Conservation (phyloP, 64 coral and sea anemone species). For the Pocillopora damicornis region DNA sequence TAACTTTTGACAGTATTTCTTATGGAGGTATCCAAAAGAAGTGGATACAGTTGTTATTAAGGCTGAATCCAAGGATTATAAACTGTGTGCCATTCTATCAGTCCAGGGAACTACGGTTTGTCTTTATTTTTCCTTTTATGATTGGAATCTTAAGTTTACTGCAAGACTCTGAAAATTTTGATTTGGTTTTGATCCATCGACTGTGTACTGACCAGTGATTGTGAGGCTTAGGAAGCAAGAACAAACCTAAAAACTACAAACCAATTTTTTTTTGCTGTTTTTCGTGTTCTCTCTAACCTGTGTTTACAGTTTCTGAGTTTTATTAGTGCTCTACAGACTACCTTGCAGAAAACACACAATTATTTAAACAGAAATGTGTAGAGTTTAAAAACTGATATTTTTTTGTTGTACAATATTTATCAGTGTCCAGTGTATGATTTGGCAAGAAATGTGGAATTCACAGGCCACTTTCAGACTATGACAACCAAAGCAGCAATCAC, state of each 20-base stretch:
- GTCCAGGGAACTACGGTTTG: constrained; percentile 63
- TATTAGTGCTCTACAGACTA: no score
- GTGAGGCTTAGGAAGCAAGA: no score
- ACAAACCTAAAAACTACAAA: no score
- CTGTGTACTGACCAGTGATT: no score
- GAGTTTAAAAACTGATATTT: neutral
- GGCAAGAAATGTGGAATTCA: constrained; percentile 94
- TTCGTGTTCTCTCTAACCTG: no score
- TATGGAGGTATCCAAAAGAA: constrained; percentile 42
- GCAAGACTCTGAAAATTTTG: no score
- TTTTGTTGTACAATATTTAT: neutral
- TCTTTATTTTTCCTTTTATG: neutral
- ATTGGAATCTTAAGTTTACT: no score
- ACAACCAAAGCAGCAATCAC: constrained; percentile 89
- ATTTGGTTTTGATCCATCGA: no score
- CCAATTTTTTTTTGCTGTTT: no score
- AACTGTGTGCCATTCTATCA: constrained; percentile 60
- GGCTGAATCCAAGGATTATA: constrained; percentile 8
- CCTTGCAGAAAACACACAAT: no score
- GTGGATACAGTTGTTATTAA: constrained; percentile 44
- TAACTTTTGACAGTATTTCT: constrained; percentile 27
- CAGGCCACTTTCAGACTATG: constrained; percentile 94
- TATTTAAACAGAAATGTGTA: no score
- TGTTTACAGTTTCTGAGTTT: no score
- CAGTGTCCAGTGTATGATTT: constrained; percentile 93